Conservation (phyloP, 1,140 invertebrate genomes). For the Tetranychus cinnabarinus region DNA sequence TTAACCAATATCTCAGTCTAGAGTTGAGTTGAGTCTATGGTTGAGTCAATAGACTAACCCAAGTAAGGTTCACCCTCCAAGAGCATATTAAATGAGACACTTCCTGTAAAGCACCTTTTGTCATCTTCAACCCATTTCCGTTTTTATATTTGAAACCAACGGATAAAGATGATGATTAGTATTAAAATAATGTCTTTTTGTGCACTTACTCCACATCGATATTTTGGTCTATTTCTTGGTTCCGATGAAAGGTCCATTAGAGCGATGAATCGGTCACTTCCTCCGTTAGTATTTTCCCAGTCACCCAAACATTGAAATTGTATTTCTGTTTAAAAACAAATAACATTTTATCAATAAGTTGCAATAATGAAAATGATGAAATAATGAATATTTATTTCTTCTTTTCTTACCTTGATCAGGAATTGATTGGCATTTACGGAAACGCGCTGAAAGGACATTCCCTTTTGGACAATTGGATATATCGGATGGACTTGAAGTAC, state of each 20-base stretch:
- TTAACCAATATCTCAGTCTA: too few relatives aligned
- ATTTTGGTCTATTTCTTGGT: constrained; percentile 27
- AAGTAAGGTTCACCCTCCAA: too few relatives aligned
- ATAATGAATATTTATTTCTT: neutral
- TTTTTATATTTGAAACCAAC: neutral
- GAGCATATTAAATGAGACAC: too few relatives aligned
- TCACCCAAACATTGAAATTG: constrained; percentile 40
- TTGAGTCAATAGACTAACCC: too few relatives aligned
- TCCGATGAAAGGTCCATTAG: constrained; percentile 29
- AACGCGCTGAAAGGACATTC: constrained; percentile 31
- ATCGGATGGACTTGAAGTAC: constrained; percentile 29
- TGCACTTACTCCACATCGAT: constrained; percentile 34
- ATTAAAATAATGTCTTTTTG: too few relatives aligned
- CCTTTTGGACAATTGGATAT: constrained; percentile 38
- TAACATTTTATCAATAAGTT: too few relatives aligned
- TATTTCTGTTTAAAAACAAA: constrained; percentile 23
- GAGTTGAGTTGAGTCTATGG: too few relatives aligned
- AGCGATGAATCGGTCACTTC: constrained; percentile 31
- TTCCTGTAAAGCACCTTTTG: too few relatives aligned
- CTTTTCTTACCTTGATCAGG: too few relatives aligned
- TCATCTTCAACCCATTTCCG: neutral
- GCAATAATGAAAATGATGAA: neutral
- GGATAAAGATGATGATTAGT: neutral
- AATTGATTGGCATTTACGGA: constrained; percentile 25
- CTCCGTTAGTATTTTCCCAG: constrained; percentile 30